Conservation (phyloP, 2,888 invertebrate species). For the Macaria liturata region DNA sequence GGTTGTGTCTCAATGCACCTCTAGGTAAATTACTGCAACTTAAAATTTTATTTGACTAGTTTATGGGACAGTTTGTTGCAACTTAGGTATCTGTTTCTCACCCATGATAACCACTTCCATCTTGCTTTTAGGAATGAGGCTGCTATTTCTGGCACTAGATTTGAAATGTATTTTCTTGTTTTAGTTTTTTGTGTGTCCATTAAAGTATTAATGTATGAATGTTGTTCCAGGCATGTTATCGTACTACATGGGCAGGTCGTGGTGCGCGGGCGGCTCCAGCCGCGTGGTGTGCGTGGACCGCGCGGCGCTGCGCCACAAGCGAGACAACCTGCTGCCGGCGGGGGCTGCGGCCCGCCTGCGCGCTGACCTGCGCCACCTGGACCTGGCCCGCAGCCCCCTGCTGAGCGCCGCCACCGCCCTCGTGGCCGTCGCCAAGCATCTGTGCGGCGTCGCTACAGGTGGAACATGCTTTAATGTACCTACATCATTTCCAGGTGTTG, state of each 20-base stretch:
- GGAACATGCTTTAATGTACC: too few relatives aligned
- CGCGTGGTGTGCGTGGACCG: constrained; percentile 90
- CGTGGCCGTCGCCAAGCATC: constrained; percentile 93
- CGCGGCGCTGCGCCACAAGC: constrained; percentile 91
- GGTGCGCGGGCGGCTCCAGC: constrained; percentile 69
- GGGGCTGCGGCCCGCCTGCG: constrained; percentile 79
- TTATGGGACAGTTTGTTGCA: too few relatives aligned
- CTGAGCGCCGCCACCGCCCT: constrained; percentile 61
- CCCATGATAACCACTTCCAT: too few relatives aligned
- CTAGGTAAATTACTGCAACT: too few relatives aligned
- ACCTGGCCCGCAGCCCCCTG: constrained; percentile 77
- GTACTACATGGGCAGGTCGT: constrained; percentile 88
- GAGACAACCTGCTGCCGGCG: constrained; percentile 75
- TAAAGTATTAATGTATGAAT: too few relatives aligned
- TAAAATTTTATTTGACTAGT: too few relatives aligned
- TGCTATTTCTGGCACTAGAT: too few relatives aligned
- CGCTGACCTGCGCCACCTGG: constrained; percentile 92
- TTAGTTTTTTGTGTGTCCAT: too few relatives aligned
- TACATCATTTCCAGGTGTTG: not conserved
- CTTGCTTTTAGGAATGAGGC: too few relatives aligned
- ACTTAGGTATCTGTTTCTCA: too few relatives aligned
- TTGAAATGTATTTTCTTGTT: too few relatives aligned
- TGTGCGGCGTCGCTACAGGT: constrained; percentile 95
- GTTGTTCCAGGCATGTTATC: constrained; percentile 86
- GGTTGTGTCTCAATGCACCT: too few relatives aligned